Evolutionary conservation across 2,113 vertebrate species (phyloP), one percentile per base, ranked within the genome.

Genomic region (Pipa parva): DNA sequence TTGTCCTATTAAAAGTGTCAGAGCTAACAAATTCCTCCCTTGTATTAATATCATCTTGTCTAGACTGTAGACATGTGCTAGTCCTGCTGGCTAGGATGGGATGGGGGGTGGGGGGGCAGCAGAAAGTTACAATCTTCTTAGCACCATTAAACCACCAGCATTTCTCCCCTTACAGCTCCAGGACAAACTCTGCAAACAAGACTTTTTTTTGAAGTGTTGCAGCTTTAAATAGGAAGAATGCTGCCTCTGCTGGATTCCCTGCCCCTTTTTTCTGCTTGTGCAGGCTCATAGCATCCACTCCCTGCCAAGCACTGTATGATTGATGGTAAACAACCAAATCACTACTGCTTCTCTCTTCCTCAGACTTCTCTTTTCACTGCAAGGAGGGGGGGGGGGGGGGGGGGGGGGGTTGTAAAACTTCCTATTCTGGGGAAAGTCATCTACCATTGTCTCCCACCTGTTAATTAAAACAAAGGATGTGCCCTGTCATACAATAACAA

Each of bases 151-250:
- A 75, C 78, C 80, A 60, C 37, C 62, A 42, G 25, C 73, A 75
- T 69, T 3, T 59, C 77, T 66, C 75, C 68, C 63, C 81, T 82
- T 81, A 84, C 79, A 73, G 76, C 79, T 80, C 82, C 79, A 51
- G 79, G 68, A 74, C 80, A 73, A 69, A 60, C 77, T 79, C 83
- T 85, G 84, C 75, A 74, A 80, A 76, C 81, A 37, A 75, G 83
- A 81, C 77, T 84, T 84, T 83, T 79, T n/a, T 84, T 85, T 74
- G 82, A 77, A 83, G 84, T 80, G 81, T 84, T 79, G 85, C 85
- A 80, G 87, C 87, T 91, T 91, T 91, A 91, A 89, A 90, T 89
- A 87, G 86, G 83, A 88, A 86, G 87, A 89, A 87, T 84, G 84
- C 87, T 85, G 89, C 86, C 87, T 89, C 85, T 84, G 79, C 84